These are phyloP conservation scores for Frieseomelitta varia DNA, from an alignment of 1,140 invertebrate genomes.

Conservation along the genomic window DNA sequence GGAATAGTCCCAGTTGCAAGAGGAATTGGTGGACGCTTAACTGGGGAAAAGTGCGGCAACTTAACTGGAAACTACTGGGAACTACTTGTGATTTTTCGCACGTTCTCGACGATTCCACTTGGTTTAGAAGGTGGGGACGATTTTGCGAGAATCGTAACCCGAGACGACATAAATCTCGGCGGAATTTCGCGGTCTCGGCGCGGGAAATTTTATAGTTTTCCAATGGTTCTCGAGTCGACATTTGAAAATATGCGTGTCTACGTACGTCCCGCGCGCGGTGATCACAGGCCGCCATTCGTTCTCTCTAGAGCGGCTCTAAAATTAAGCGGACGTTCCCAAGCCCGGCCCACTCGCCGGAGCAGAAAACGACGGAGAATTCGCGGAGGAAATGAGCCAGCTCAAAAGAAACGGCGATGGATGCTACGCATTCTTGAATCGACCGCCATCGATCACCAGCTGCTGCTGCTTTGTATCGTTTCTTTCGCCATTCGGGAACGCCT, in stretches of 20 bases:
- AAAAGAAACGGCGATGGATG: slow-evolving; percentile 42
- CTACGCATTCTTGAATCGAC: slow-evolving; percentile 46
- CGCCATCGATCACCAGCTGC: slow-evolving; percentile 35
- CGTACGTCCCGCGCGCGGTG: slow-evolving; percentile 36
- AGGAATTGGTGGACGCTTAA: no score
- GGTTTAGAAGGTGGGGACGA: not conserved
- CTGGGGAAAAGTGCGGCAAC: no score
- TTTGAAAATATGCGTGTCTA: slow-evolving; percentile 64
- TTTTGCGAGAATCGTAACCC: not conserved
- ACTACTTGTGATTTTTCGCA: no score
- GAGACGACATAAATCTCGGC: not conserved
- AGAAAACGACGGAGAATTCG: slow-evolving; percentile 48
- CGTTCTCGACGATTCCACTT: not conserved
- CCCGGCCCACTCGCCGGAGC: slow-evolving; percentile 27
- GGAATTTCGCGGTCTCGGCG: slow-evolving; percentile 16
- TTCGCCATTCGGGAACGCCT: no score
- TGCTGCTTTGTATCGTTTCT: not conserved
- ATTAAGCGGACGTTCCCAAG: slow-evolving; percentile 62
- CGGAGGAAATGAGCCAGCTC: slow-evolving; percentile 34
- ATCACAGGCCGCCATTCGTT: slow-evolving; percentile 69
- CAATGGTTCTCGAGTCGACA: slow-evolving; percentile 60
- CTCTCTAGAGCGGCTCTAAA: slow-evolving; percentile 64
- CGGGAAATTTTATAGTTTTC: slow-evolving; percentile 47
- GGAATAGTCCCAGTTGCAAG: no score
- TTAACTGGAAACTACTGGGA: no score